Conservation (phyloP, 2,113 vertebrate genomes). For the Jacana jacana region DNA sequence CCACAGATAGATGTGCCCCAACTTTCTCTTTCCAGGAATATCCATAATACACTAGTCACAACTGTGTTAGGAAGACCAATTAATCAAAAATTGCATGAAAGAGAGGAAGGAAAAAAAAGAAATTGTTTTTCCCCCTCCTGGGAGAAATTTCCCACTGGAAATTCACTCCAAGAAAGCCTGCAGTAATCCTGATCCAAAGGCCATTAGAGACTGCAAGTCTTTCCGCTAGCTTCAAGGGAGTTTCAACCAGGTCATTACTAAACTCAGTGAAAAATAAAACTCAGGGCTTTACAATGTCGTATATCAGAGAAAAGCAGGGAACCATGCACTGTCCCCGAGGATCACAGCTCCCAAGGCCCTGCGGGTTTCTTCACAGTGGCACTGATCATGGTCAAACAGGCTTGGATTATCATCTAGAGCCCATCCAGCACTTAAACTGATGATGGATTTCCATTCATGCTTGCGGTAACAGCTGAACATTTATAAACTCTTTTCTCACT, state of each 20-base stretch:
- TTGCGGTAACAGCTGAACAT: constrained; percentile 46
- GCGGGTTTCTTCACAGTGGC: neutral
- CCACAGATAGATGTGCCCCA: fast-evolving
- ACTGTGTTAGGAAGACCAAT: neutral
- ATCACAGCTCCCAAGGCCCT: neutral
- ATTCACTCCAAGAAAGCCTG: neutral
- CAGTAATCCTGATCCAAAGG: neutral
- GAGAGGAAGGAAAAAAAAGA: neutral
- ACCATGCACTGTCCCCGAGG: fast-evolving
- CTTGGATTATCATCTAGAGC: neutral
- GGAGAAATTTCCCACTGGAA: neutral
- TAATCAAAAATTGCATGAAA: neutral
- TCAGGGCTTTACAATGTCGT: neutral
- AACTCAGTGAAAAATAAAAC: neutral
- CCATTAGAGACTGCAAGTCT: neutral
- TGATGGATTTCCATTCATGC: constrained; percentile 61
- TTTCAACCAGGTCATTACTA: neutral
- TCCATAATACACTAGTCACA: neutral
- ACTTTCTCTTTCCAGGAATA: neutral
- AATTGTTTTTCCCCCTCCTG: neutral
- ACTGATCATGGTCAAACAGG: neutral
- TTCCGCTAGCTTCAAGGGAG: neutral
- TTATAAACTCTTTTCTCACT: constrained; percentile 74
- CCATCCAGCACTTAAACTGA: constrained; percentile 31
- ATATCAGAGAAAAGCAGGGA: neutral